phyloP scores from a whole-genome alignment of 2,797 vertebrate genomes.

The Chiroxiphia lanceolata region DNA sequence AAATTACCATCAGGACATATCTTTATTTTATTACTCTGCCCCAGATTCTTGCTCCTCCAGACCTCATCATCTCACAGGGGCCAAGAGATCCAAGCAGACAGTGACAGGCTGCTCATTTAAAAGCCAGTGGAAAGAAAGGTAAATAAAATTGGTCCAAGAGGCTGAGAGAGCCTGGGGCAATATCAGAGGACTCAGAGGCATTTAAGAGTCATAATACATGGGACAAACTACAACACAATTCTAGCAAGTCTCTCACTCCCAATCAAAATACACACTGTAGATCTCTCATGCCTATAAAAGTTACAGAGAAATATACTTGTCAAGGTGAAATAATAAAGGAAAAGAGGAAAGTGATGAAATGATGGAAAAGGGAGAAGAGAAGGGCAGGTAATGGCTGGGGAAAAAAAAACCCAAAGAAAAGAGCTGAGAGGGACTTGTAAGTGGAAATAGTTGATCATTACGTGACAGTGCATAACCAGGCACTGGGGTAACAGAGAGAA shows the following conservation, averaged over 20 bases:
- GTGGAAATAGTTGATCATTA: neutral
- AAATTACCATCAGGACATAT: neutral
- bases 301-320: neutral
- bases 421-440: neutral
- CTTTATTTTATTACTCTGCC: neutral
- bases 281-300: neutral
- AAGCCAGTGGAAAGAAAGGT: neutral
- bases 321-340: neutral
- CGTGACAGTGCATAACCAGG: neutral
- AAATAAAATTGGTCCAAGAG: slow-evolving; percentile 13
- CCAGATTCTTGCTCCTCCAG: neutral
- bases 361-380: neutral
- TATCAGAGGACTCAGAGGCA: neutral
- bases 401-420: neutral
- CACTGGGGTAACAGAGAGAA: neutral
- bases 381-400: neutral
- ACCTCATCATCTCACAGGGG: neutral
- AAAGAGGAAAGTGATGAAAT: neutral
- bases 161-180: neutral
- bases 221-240: neutral
- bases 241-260: neutral
- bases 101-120: neutral
- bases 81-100: neutral
- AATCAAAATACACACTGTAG: slow-evolving; percentile 2
- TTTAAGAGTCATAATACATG: neutral